Conservation (phyloP, 64 coral and sea anemone genomes). For the Platygyra sinensis region DNA sequence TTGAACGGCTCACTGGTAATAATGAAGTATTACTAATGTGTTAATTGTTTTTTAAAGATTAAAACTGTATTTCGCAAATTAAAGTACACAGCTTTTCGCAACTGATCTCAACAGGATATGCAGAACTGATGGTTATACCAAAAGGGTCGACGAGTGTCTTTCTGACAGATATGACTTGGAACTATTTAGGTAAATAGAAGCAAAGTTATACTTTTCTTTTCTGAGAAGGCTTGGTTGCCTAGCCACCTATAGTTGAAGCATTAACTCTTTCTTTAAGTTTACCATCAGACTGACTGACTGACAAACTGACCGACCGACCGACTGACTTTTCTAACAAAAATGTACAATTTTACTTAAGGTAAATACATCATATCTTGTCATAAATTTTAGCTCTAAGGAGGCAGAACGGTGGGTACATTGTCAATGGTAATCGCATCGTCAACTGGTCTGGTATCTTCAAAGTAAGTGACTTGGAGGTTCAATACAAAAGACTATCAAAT, state of each 20-base stretch:
- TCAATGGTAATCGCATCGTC: slow-evolving; percentile 65
- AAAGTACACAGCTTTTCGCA: not conserved
- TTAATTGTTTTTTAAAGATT: no score
- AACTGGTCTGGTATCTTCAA: slow-evolving; percentile 77
- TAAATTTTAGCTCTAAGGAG: slow-evolving; percentile 44
- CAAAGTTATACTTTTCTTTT: no score
- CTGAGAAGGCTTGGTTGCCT: no score
- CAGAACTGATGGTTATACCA: slow-evolving; percentile 55
- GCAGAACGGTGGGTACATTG: slow-evolving; percentile 51
- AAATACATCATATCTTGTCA: not conserved
- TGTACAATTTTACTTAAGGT: no score
- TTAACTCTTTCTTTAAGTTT: no score
- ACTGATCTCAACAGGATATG: slow-evolving; percentile 42
- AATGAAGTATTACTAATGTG: not conserved
- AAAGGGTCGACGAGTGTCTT: slow-evolving; percentile 68
- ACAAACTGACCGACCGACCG: not conserved
- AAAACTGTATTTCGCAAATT: no score
- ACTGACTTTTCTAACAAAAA: no score
- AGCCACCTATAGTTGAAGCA: no score
- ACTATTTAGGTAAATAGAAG: slow-evolving; percentile 58
- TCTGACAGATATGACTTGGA: slow-evolving; percentile 58
- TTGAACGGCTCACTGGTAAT: slow-evolving; percentile 51
- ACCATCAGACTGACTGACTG: not conserved
- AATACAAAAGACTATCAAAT: slow-evolving; percentile 55
- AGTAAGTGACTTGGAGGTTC: slow-evolving; percentile 29